These are phyloP conservation scores for Hyposoter didymator DNA, from an alignment of 2,888 invertebrate species.

Conservation along the genomic window DNA sequence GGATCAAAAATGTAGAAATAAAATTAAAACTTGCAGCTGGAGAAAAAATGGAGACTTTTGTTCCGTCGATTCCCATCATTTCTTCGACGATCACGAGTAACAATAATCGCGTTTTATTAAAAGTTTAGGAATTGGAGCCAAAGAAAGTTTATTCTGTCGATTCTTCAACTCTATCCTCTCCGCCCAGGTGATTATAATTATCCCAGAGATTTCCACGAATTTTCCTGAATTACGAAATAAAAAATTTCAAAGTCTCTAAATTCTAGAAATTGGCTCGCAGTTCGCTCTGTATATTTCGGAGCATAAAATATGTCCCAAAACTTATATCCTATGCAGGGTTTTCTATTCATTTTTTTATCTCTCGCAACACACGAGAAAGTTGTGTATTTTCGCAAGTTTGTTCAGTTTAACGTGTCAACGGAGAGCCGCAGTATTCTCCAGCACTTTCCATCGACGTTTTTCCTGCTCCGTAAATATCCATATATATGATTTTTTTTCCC, in stretches of 20 bases:
- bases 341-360: slow-evolving; percentile 27
- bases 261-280: not conserved
- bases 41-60: not conserved
- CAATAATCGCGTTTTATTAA: no score
- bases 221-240: no score
- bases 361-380: not conserved
- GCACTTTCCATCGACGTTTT: slow-evolving; percentile 52
- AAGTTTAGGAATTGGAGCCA: no score
- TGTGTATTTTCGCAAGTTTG: slow-evolving; percentile 36
- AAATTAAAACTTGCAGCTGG: not conserved
- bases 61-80: not conserved
- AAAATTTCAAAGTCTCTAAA: not conserved
- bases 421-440: slow-evolving; percentile 36
- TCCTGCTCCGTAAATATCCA: not conserved
- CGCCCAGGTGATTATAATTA: no score
- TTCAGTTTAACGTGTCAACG: slow-evolving; percentile 43
- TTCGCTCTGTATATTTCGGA: not conserved
- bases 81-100: no score
- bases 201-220: no score
- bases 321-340: slow-evolving; percentile 26
- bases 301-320: not conserved
- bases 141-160: no score
- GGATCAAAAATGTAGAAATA: slow-evolving; percentile 38
- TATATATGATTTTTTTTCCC: slow-evolving; percentile 8
- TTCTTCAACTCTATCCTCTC: no score